These are phyloP conservation scores for Acleris emargana DNA, from an alignment of 2,888 invertebrate species.

Conservation along the genomic window DNA sequence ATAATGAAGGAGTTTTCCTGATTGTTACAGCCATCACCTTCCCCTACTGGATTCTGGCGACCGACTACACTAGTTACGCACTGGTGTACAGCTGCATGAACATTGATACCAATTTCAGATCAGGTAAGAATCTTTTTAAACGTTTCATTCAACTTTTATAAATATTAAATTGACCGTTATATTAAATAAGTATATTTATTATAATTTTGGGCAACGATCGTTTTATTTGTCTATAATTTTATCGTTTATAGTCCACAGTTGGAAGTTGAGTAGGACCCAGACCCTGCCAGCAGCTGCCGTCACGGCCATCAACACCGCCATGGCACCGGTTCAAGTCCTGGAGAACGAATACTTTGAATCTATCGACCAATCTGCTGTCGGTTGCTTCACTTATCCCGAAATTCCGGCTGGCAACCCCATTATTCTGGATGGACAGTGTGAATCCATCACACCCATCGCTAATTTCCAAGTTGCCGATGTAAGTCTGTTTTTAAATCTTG, in stretches of 20 bases:
- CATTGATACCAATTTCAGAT: too few relatives aligned
- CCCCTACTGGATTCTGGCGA: too few relatives aligned
- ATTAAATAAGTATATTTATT: too few relatives aligned
- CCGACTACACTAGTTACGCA: too few relatives aligned
- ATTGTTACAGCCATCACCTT: too few relatives aligned
- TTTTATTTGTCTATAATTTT: too few relatives aligned
- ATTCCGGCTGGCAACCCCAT: conserved; percentile 48
- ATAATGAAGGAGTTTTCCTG: too few relatives aligned
- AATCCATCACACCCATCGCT: conserved; percentile 46
- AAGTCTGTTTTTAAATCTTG: conserved; percentile 12
- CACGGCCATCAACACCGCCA: conserved; percentile 49
- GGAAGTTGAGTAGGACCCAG: conserved; percentile 65
- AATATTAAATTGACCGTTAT: too few relatives aligned
- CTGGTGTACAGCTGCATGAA: too few relatives aligned
- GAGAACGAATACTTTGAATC: conserved; percentile 53
- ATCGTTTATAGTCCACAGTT: conserved; percentile 51
- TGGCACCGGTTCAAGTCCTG: conserved; percentile 52
- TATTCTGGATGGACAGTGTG: conserved; percentile 60
- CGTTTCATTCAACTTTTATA: too few relatives aligned
- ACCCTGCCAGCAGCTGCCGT: conserved; percentile 43
- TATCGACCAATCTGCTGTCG: conserved; percentile 52
- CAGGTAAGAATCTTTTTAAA: too few relatives aligned
- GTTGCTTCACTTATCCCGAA: conserved; percentile 62
- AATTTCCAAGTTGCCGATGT: conserved; percentile 55
- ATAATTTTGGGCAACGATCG: too few relatives aligned